These are phyloP conservation scores for Microplitis deprimator DNA, from an alignment of 2,888 invertebrate genomes.

Conservation along the genomic window DNA sequence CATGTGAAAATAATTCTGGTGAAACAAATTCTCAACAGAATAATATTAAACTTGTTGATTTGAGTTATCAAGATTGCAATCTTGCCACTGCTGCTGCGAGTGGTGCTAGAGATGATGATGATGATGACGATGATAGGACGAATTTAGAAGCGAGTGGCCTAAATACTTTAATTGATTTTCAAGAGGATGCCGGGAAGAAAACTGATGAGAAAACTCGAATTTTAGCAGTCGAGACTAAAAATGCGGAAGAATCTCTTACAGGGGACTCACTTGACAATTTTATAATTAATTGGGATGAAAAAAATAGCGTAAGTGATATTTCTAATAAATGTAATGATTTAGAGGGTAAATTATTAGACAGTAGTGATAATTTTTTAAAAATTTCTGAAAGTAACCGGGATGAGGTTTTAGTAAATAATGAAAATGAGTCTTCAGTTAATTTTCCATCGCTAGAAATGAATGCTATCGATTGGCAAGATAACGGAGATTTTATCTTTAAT, in stretches of 20 bases:
- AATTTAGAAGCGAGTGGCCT: not conserved
- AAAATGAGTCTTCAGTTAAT: conserved; percentile 30
- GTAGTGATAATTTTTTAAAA: too few relatives aligned
- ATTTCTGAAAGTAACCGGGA: too few relatives aligned
- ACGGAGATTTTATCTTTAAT: conserved; percentile 28
- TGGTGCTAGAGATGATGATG: not conserved
- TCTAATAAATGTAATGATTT: not conserved
- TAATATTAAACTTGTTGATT: not conserved
- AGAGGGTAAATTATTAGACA: too few relatives aligned
- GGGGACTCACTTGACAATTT: not conserved
- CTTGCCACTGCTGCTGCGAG: not conserved
- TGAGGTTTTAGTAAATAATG: not conserved
- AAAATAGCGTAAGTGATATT: conserved; percentile 55
- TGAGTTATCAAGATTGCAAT: not conserved
- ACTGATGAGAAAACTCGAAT: conserved; percentile 17
- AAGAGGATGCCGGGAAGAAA: conserved; percentile 5
- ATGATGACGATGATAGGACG: not conserved
- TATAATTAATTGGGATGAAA: not conserved
- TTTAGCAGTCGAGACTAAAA: not conserved
- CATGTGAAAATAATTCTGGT: conserved; percentile 56
- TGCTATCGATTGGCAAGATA: conserved; percentile 34
- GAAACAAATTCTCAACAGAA: not conserved
- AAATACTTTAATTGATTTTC: not conserved
- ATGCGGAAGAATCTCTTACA: not conserved
- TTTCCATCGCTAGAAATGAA: conserved; percentile 36